Percentiles rank a stretch among this genome's conserved stretches.
Conservation (phyloP, 2,888 invertebrate species). For the Epinotia demarniana region DNA sequence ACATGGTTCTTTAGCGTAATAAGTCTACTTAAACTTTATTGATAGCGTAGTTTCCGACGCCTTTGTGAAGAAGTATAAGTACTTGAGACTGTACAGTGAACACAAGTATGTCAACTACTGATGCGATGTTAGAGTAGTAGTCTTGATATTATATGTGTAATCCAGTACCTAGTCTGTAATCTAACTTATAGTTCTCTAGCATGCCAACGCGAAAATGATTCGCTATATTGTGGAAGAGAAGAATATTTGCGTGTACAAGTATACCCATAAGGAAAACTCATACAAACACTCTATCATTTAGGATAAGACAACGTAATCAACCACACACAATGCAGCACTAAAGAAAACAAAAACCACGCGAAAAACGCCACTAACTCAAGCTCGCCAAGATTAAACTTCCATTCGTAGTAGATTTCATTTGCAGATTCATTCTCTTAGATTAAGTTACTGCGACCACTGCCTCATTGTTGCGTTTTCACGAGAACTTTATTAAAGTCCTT, state of each 20-base stretch:
- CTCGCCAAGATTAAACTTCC: slow-evolving; percentile 62
- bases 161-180: not conserved
- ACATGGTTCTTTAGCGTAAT: slow-evolving; percentile 31
- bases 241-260: not conserved
- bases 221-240: not conserved
- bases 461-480: slow-evolving; percentile 74
- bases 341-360: slow-evolving; percentile 47
- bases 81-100: not conserved
- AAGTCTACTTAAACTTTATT: slow-evolving; percentile 24
- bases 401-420: slow-evolving; percentile 69
- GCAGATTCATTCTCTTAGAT: slow-evolving; percentile 75
- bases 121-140: not conserved
- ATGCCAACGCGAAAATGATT: not conserved
- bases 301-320: slow-evolving; percentile 42
- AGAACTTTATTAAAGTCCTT: slow-evolving; percentile 76
- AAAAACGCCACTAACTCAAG: slow-evolving; percentile 50
- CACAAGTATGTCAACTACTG: not conserved
- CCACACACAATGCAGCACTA: slow-evolving; percentile 38
- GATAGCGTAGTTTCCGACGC: slow-evolving; percentile 1
- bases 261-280: slow-evolving; percentile 20
- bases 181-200: too few relatives aligned
- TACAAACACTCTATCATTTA: slow-evolving; percentile 34
- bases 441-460: slow-evolving; percentile 69
- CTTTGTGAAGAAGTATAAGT: not conserved
- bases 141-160: not conserved